Base-by-base conservation (phyloP, 1,140 invertebrate genomes). In the Leguminivora glycinivorella region DNA sequence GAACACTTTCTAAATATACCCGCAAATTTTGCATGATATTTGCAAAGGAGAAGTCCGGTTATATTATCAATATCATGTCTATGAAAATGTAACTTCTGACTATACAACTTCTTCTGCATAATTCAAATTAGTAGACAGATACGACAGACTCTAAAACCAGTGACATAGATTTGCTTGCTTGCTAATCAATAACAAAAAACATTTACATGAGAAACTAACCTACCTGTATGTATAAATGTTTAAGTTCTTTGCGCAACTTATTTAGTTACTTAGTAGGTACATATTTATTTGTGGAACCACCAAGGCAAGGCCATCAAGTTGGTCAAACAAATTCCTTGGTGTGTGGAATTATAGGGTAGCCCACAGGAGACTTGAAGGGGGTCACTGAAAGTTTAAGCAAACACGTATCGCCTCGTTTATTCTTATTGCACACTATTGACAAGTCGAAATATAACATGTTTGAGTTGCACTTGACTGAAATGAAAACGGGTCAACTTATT, bases 341-440 rank as follows among this genome's bases (percentile, higher is more conserved):
- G 19, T 52, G 47, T 52, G 19, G 19, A 52, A 52, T 22, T 52
- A 52, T 10, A 22, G 17, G 47, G 47, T 22, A 7, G 19, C 19
- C 19, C 47, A 52, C 43, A 52, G 47, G 47, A 52, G 47, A 52
- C 17, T 52, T 52, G 19, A 52, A 52, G 47, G 19, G 19, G 47
- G 47, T 52, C 47, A 52, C 19, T 52, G 10, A 52, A n/a, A 22
- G 47, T 7, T 52, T 22, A 52, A 22, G 47, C n/a, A 22, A 52
- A 52, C 47, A 52, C 19, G 47, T 22, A 22, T 7, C 9, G 19
- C 14, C 14, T 22, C 47, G 19, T 52, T 5, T 43, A 38, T 17
- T 17, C 40, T 4, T n/a, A n/a, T 43, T n/a, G 14, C 40, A 43
- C 22, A 52, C 4, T 47, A n/a, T 9, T 52, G 47, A 22, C 47